Percentiles rank a stretch among this genome's conserved stretches.
phyloP scores from a whole-genome alignment of 2,797 vertebrate genomes.

The Lutjanus argentimaculatus region DNA sequence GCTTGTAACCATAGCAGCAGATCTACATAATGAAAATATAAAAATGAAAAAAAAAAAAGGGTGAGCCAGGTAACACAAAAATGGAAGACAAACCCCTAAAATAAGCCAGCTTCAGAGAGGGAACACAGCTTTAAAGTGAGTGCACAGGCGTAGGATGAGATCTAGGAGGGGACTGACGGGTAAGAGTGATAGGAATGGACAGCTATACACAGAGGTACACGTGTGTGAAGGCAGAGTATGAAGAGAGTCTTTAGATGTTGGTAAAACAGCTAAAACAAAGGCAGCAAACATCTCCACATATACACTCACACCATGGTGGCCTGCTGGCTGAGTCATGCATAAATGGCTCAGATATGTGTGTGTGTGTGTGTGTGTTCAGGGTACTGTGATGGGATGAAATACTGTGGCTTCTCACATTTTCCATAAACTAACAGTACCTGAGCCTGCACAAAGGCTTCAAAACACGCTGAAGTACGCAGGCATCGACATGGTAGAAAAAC shows the following conservation, averaged over 20 bases:
- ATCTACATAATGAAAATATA: slow-evolving; percentile 32
- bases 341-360: slow-evolving; percentile 31
- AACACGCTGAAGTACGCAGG: slow-evolving; percentile 6
- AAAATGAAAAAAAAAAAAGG: slow-evolving; percentile 8
- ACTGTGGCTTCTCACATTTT: slow-evolving; percentile 28
- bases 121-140: slow-evolving; percentile 34
- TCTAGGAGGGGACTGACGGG: slow-evolving; percentile 1
- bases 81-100: slow-evolving; percentile 21
- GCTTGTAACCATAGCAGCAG: slow-evolving; percentile 56
- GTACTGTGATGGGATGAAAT: slow-evolving; percentile 41
- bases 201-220: slow-evolving; percentile 39
- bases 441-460: slow-evolving; percentile 30
- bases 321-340: slow-evolving; percentile 45
- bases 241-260: slow-evolving; percentile 53
- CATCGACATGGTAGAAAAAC: background rate
- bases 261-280: slow-evolving; percentile 55
- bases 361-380: slow-evolving; percentile 15
- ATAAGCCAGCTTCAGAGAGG: slow-evolving; percentile 21
- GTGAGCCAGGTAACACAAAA: slow-evolving; percentile 18
- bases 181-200: slow-evolving; percentile 53
- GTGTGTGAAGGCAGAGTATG: slow-evolving; percentile 31
- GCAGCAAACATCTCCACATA: slow-evolving; percentile 18
- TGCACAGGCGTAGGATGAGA: slow-evolving; percentile 4
- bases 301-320: slow-evolving; percentile 20
- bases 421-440: slow-evolving; percentile 39